Percentiles rank a stretch among this genome's conserved stretches.
phyloP scores from a whole-genome alignment of 2,113 vertebrate genomes.

The Oncorhynchus gorbuscha region DNA sequence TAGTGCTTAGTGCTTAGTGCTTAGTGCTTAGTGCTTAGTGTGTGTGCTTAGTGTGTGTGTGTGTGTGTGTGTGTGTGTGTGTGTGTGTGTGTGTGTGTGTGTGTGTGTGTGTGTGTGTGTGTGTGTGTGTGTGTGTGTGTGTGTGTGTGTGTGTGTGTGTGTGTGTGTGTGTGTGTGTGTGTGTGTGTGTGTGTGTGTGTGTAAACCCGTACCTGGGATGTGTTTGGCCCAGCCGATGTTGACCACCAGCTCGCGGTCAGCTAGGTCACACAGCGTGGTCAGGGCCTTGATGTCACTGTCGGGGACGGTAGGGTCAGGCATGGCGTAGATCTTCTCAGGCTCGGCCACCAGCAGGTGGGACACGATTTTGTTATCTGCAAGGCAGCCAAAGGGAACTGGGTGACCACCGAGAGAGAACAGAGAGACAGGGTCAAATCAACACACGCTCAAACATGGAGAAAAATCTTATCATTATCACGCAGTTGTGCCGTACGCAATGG shows the following conservation, averaged over 20 bases:
- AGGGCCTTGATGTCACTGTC: slow-evolving; percentile 99
- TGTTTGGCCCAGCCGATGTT: slow-evolving; percentile 99
- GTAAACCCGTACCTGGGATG: slow-evolving; percentile 87
- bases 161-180: neutral
- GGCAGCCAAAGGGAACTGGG: slow-evolving; percentile 85
- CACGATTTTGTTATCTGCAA: slow-evolving; percentile 99
- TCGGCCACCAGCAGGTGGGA: slow-evolving; percentile 98
- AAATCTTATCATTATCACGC: too few species aligned
- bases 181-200: slow-evolving; percentile 13
- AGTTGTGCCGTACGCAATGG: too few species aligned
- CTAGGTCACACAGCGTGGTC: slow-evolving; percentile 97
- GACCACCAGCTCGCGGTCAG: slow-evolving; percentile 95
- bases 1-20: too few species aligned
- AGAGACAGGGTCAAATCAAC: slow-evolving; percentile 51
- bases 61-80: slow-evolving; percentile 2
- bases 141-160: neutral
- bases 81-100: slow-evolving; percentile 5
- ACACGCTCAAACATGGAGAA: too few species aligned
- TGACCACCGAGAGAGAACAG: slow-evolving; percentile 74
- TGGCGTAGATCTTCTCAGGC: slow-evolving; percentile 99
- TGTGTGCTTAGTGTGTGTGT: neutral
- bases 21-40: too few species aligned
- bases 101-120: slow-evolving; percentile 4
- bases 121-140: neutral
- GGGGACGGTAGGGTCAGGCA: slow-evolving; percentile 97